These are phyloP conservation scores for Brachycybe producta DNA, from an alignment of 2,888 invertebrate species.

Conservation along the genomic window DNA sequence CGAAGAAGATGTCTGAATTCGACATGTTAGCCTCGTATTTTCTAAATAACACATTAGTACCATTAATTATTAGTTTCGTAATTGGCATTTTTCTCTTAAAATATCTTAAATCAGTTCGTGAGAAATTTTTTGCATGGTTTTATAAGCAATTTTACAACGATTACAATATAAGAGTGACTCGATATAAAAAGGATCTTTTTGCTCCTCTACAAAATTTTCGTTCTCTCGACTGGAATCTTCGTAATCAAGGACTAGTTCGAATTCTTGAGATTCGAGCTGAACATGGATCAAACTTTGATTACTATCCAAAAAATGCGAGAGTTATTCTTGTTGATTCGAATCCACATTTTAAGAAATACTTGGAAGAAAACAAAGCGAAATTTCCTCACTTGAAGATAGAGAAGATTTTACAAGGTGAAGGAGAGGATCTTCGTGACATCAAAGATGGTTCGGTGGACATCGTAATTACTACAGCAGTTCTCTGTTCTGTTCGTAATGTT, in stretches of 20 bases:
- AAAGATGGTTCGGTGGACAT: constrained; percentile 16
- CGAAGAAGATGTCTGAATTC: too few relatives aligned
- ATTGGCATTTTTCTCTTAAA: too few relatives aligned
- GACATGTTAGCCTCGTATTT: too few relatives aligned
- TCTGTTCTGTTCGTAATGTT: constrained; percentile 13
- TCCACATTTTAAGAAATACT: constrained; percentile 6
- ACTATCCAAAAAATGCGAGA: constrained; percentile 13
- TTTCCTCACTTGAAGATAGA: constrained; percentile 12
- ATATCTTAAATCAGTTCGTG: too few relatives aligned
- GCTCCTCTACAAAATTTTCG: constrained; percentile 6
- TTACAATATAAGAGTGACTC: too few relatives aligned
- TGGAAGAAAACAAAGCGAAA: constrained; percentile 7
- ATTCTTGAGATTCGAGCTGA: constrained; percentile 18
- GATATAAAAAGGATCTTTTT: constrained; percentile 17
- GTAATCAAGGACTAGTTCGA: constrained; percentile 9
- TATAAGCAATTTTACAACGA: too few relatives aligned
- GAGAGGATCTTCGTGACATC: constrained; percentile 11
- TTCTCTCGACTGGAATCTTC: constrained; percentile 12
- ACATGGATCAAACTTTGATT: constrained; percentile 16
- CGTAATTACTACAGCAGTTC: constrained; percentile 13
- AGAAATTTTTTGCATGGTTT: too few relatives aligned
- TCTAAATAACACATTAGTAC: too few relatives aligned
- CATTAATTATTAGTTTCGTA: too few relatives aligned
- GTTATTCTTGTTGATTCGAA: constrained; percentile 17
- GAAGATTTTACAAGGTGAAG: constrained; percentile 6